Base-by-base conservation (phyloP, 2,797 vertebrate genomes). In the Sebastes taczanowskii region DNA sequence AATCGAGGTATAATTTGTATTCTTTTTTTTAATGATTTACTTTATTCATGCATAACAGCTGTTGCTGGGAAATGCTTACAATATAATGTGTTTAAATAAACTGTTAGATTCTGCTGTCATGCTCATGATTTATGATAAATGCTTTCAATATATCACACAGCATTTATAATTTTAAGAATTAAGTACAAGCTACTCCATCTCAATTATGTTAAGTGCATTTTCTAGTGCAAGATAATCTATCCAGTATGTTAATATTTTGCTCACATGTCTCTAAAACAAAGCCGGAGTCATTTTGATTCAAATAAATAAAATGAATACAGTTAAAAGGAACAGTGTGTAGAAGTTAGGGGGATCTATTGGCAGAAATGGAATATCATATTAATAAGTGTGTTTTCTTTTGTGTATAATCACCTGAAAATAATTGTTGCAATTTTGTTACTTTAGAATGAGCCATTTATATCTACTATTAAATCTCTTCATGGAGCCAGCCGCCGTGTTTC, bases 361-460 rank as follows among this genome's bases (percentile, higher is more conserved):
- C n/a, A 53, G 52, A n/a, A 22, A 53, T 53, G 20, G 18, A 49
- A 49, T 49, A 49, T 20, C 20, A 20, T 49, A 49, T 49, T 46
- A 46, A 46, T 0, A 46, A 7, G 42, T 46, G 7, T 46, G 3
- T 18, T 46, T 46, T 46, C 16, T 46, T 46, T 18, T 0, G 42
- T 46, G 42, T 46, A 46, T 46, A 46, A 46, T 18, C 16, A 18
- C 16, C 42, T 18, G 7, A 7, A 46, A 46, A 7, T 46, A 46
- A 42, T 18, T 7, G 6, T 18, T 46, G 16, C 7, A 0, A 0
- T 46, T 18, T 46, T 7, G 16, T 46, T 46, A 46, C 18, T 20
- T 49, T 20, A 49, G 7, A 49, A 20, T 49, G 7, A 18, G 3
- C 16, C 42, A 16, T 46, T 49, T 20, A 9, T 49, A 49, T 49